phyloP scores from a whole-genome alignment of 2,888 invertebrate genomes.

The Amphipyra berbera region DNA sequence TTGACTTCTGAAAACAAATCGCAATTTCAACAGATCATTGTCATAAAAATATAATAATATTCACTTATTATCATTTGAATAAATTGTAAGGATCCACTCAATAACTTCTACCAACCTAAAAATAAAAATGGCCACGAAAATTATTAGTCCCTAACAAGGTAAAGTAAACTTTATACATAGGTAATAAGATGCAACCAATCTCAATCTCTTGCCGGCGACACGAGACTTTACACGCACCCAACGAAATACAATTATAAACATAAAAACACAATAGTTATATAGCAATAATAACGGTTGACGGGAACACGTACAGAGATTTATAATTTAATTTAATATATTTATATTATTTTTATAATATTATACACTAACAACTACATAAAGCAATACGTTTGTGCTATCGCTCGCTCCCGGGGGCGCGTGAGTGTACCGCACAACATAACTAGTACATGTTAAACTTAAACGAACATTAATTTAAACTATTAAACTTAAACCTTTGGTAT shows the following conservation, averaged over 20 bases:
- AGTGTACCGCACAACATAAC: constrained; percentile 40
- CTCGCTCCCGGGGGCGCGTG: constrained; percentile 55
- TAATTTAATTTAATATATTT: constrained; percentile 67
- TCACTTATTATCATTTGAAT: not conserved
- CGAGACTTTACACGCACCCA: constrained; percentile 48
- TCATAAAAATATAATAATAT: not conserved
- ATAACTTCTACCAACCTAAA: constrained; percentile 36
- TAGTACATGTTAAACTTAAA: constrained; percentile 62
- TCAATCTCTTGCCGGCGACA: constrained; percentile 39
- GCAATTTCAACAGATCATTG: constrained; percentile 13
- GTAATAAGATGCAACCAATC: constrained; percentile 48
- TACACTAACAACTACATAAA: constrained; percentile 85
- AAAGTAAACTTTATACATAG: constrained; percentile 53
- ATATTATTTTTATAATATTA: constrained; percentile 63
- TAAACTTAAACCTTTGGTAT: constrained; percentile 75
- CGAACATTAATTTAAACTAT: constrained; percentile 37
- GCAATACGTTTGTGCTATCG: constrained; percentile 81
- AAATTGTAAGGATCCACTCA: constrained; percentile 12
- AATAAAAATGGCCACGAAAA: constrained; percentile 60
- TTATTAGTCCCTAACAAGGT: constrained; percentile 38
- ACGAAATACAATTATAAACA: constrained; percentile 59
- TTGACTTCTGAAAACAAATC: constrained; percentile 4
- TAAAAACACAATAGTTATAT: constrained; percentile 58
- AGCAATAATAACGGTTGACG: constrained; percentile 65
- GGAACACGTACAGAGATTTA: constrained; percentile 78